Evolutionary conservation across 1,140 invertebrate species (phyloP), one percentile per base, ranked within the genome.

Genomic region (Orussus abietinus): DNA sequence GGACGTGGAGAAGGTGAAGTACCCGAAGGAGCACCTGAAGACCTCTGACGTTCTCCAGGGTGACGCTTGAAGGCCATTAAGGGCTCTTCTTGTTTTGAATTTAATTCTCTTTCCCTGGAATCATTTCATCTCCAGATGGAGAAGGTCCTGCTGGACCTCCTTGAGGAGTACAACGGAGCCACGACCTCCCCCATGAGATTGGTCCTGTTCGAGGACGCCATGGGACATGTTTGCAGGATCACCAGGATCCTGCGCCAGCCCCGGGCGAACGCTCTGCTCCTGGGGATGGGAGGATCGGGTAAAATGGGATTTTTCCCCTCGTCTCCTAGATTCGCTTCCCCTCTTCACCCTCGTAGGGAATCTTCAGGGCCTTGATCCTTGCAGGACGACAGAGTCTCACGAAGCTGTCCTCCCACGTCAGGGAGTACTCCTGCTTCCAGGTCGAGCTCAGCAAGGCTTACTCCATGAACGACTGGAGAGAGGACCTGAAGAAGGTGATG

Each of bases 261-360:
- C 3, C 64, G 75, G 41, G 79, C 80, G 21, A 80, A 80, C 53
- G 78, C 72, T 7, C 48, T 82, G 3, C 53, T 82, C 11, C 47
- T 81, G 49, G 83, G 84, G 35, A 80, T 85, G 66, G 82, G 81
- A 13, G 84, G 84, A 15, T 83, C 79, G 28, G 77, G 76, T 76
- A 42, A 37, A 4, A 38, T 26, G 5, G n/a, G 14, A 15, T 13
- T 4, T 26, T 37, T 7, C 14, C 15, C n/a, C 6, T 37, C 25
- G 20, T 35, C 14, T 17, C 14, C 5, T 35, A n/a, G 14, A 7
- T 10, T 5, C 33, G 20, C 11, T 5, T 19, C n/a, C n/a, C n/a
- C n/a, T n/a, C n/a, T n/a, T n/a, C n/a, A n/a, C n/a, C n/a, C n/a
- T n/a, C n/a, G n/a, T n/a, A n/a, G n/a, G n/a, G n/a, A n/a, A n/a